phyloP scores from a whole-genome alignment of 2,113 vertebrate species.

The Gulo gulo region DNA sequence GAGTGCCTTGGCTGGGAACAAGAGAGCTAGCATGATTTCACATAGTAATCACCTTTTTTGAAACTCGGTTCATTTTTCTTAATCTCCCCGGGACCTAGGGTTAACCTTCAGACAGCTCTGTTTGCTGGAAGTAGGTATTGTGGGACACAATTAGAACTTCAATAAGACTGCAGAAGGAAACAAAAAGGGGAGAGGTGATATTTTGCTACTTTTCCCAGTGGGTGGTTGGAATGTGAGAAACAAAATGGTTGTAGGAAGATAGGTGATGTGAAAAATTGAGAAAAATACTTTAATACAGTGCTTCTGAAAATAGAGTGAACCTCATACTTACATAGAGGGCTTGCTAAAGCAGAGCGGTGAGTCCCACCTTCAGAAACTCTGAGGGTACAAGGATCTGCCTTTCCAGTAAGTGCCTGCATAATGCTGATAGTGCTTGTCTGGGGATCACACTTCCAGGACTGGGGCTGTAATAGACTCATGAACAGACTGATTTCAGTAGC shows the following conservation, averaged over 20 bases:
- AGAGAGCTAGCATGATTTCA: slow-evolving; percentile 84
- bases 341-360: accelerated
- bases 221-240: not conserved
- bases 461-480: not conserved
- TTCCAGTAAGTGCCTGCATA: accelerated
- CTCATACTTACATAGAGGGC: not conserved
- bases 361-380: not conserved
- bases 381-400: not conserved
- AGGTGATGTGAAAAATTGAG: not conserved
- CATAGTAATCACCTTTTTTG: slow-evolving; percentile 87
- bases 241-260: not conserved
- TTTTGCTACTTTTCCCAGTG: slow-evolving; percentile 73
- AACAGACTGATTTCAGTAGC: not conserved
- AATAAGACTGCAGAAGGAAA: slow-evolving; percentile 83
- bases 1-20: slow-evolving; percentile 80
- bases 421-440: not conserved
- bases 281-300: accelerated
- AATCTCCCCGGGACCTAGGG: slow-evolving; percentile 84
- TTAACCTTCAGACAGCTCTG: slow-evolving; percentile 85
- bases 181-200: slow-evolving; percentile 83
- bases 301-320: not conserved
- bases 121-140: slow-evolving; percentile 82
- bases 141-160: slow-evolving; percentile 87
- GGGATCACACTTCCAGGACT: not conserved
- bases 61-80: slow-evolving; percentile 88